A percentile compares a stretch with the other conserved stretches of the same genome.
Evolutionary conservation across 1,140 invertebrate genomes (phyloP).

Genomic region (Atta cephalotes): DNA sequence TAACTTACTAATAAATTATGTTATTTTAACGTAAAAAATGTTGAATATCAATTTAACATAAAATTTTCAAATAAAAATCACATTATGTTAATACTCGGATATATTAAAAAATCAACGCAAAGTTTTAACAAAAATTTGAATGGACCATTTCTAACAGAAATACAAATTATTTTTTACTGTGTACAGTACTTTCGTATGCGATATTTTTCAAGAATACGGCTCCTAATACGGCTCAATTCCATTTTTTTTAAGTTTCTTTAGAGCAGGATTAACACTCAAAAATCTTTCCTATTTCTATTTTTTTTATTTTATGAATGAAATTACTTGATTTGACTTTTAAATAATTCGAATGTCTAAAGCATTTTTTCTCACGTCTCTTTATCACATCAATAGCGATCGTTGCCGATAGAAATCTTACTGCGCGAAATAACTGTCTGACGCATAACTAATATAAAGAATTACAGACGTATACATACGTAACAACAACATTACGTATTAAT

Average conservation of each 20-base stretch:
- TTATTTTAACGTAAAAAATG: too few species aligned
- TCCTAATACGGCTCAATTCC: too few species aligned
- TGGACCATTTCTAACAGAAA: too few species aligned
- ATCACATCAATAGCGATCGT: background rate
- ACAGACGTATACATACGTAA: background rate
- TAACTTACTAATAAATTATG: too few species aligned
- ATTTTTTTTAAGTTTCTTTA: background rate
- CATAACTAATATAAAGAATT: background rate
- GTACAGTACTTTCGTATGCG: too few species aligned
- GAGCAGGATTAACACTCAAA: background rate
- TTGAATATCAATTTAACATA: too few species aligned
- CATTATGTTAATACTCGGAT: too few species aligned
- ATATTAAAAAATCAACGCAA: too few species aligned
- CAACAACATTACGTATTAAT: background rate
- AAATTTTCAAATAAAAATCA: too few species aligned
- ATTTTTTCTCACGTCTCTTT: background rate
- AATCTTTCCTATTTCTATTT: background rate
- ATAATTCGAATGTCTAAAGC: constrained; percentile 8
- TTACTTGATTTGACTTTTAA: background rate
- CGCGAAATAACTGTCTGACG: background rate
- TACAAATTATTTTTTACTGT: too few species aligned
- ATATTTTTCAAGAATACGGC: too few species aligned
- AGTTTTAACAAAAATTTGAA: too few species aligned
- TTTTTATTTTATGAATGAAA: background rate
- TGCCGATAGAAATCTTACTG: background rate